These are phyloP conservation scores for Peromyscus nudipes DNA, from an alignment of 2,797 vertebrate species.

Conservation along the genomic window DNA sequence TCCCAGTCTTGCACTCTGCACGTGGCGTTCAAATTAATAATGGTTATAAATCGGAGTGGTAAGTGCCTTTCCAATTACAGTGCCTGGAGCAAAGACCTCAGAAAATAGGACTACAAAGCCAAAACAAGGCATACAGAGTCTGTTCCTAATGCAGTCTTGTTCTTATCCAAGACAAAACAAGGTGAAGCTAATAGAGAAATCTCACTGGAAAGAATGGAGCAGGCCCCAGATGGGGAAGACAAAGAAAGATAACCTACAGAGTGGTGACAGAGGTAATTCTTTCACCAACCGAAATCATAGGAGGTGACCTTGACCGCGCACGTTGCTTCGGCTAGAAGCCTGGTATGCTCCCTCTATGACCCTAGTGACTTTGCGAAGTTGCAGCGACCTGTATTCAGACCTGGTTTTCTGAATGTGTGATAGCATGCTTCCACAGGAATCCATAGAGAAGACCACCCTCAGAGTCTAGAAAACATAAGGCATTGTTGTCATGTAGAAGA, in stretches of 20 bases:
- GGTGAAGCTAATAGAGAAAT: neutral
- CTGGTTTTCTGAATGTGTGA: neutral
- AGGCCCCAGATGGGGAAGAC: rapidly evolving
- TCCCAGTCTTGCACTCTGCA: neutral
- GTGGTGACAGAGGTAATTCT: rapidly evolving
- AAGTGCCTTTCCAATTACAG: constrained; percentile 48
- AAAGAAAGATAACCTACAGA: no score
- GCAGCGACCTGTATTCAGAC: no score
- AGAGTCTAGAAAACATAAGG: neutral
- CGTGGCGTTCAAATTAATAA: constrained; percentile 74
- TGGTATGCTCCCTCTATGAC: neutral
- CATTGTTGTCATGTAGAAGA: neutral
- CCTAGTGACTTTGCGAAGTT: neutral
- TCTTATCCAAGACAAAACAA: neutral
- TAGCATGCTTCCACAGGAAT: neutral
- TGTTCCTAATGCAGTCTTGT: neutral
- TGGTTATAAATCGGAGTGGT: constrained; percentile 57
- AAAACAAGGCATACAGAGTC: neutral
- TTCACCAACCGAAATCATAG: rapidly evolving
- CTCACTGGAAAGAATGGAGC: neutral
- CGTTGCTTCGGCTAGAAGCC: neutral
- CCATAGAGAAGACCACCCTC: neutral
- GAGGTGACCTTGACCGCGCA: neutral
- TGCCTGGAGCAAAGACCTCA: constrained; percentile 3
- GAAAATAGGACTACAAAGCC: neutral